Evolutionary conservation across 2,888 invertebrate genomes (phyloP).

Genomic region (Acronicta leporina): DNA sequence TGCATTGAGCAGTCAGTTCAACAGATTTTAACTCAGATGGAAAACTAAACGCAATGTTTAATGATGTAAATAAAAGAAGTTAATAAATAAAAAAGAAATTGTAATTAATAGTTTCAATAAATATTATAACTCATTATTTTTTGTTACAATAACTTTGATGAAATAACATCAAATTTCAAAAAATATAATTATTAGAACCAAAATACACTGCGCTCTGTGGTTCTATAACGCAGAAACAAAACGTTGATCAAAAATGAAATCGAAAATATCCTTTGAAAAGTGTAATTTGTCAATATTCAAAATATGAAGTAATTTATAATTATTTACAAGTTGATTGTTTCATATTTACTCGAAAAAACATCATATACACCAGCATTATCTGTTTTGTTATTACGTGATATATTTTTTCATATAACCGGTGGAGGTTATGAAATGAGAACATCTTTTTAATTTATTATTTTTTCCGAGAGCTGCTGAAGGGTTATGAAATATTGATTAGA

Average conservation of each 20-base stretch:
- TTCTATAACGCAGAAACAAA: conserved; percentile 28
- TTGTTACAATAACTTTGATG: no score
- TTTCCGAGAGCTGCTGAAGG: conserved; percentile 61
- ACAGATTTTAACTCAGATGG: neutral
- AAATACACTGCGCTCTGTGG: neutral
- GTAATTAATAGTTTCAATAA: no score
- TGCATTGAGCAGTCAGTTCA: neutral
- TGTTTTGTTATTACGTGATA: conserved; percentile 66
- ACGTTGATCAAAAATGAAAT: conserved; percentile 60
- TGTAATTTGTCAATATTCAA: conserved; percentile 74
- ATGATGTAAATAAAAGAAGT: no score
- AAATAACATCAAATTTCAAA: neutral
- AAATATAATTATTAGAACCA: neutral
- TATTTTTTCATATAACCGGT: conserved; percentile 70
- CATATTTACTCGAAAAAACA: conserved; percentile 69
- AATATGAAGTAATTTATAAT: conserved; percentile 82
- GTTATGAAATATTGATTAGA: conserved; percentile 74
- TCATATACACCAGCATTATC: conserved; percentile 59
- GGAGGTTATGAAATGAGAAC: conserved; percentile 80
- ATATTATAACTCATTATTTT: no score
- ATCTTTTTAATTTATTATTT: conserved; percentile 60
- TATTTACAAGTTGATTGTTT: conserved; percentile 85
- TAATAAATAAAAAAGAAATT: neutral
- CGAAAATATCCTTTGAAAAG: conserved; percentile 70
- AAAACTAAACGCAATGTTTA: conserved; percentile 17